Evolutionary conservation across 1,140 invertebrate species (phyloP).

Genomic region (Melipona quadrifasciata): DNA sequence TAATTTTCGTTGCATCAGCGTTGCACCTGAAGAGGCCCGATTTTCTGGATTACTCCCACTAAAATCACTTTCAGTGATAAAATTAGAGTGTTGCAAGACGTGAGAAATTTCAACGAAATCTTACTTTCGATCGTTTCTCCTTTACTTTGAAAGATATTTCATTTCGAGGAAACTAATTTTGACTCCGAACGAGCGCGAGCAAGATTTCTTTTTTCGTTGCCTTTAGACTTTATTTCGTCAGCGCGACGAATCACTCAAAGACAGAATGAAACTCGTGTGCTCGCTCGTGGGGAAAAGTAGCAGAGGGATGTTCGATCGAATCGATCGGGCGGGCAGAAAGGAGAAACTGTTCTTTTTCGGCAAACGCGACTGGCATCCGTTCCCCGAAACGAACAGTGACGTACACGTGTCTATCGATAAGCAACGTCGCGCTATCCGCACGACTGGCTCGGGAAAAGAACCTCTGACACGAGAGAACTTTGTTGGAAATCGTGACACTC

Average conservation of each 20-base stretch:
- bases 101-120: no score
- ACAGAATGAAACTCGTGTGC: neutral
- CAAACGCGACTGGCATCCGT: constrained; percentile 30
- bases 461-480: neutral
- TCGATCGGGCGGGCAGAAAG: neutral
- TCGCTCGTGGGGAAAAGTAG: neutral
- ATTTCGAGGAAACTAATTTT: neutral
- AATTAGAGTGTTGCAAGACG: no score
- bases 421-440: constrained; percentile 17
- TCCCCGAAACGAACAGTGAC: neutral
- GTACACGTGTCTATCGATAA: constrained; percentile 33
- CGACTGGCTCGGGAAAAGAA: constrained; percentile 11
- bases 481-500: neutral
- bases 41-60: no score
- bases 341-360: neutral
- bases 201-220: neutral
- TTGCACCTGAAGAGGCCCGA: no score
- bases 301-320: constrained; percentile 16
- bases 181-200: no score
- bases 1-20: no score
- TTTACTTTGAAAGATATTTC: no score
- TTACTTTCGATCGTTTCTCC: no score
- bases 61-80: no score
- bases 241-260: neutral
- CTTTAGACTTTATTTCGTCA: neutral